Conservation (phyloP, 2,113 vertebrate genomes). For the Axis porcinus region DNA sequence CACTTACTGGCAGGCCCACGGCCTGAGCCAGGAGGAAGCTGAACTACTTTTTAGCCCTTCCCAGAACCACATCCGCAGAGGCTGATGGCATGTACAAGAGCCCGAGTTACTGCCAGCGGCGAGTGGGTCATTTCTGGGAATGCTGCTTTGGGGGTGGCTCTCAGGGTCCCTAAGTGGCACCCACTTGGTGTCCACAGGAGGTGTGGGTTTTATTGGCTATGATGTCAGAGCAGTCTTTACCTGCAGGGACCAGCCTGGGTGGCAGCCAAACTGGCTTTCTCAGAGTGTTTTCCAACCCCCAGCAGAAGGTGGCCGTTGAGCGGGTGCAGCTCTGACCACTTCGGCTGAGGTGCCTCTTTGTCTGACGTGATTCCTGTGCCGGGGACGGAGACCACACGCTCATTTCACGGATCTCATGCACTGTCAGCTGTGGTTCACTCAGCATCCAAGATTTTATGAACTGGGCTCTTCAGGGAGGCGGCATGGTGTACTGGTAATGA, state of each 20-base stretch:
- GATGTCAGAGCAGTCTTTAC: conserved; percentile 14
- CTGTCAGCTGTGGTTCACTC: not conserved
- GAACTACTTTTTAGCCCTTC: not conserved
- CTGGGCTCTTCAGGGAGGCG: not conserved
- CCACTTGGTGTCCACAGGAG: not conserved
- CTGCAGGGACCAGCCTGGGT: conserved; percentile 18
- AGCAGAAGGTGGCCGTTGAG: not conserved
- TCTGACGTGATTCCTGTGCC: not conserved
- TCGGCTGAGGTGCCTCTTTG: not conserved
- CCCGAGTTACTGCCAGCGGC: not conserved
- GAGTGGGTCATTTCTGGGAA: conserved; percentile 45
- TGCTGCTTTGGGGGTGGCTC: not conserved
- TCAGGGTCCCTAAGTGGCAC: conserved; percentile 31
- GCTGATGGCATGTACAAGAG: not conserved
- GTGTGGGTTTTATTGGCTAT: conserved; percentile 34
- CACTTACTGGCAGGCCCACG: not conserved
- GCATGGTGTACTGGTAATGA: not conserved
- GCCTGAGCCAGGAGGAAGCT: not conserved
- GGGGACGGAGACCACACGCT: not conserved
- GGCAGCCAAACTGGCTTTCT: conserved; percentile 10
- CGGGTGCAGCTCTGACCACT: not conserved
- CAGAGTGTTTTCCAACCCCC: not conserved
- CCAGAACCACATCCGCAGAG: conserved; percentile 19
- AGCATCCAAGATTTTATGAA: not conserved
- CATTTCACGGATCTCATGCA: not conserved